phyloP scores from a whole-genome alignment of 2,888 invertebrate species.

The Sinotaia quadrata region DNA sequence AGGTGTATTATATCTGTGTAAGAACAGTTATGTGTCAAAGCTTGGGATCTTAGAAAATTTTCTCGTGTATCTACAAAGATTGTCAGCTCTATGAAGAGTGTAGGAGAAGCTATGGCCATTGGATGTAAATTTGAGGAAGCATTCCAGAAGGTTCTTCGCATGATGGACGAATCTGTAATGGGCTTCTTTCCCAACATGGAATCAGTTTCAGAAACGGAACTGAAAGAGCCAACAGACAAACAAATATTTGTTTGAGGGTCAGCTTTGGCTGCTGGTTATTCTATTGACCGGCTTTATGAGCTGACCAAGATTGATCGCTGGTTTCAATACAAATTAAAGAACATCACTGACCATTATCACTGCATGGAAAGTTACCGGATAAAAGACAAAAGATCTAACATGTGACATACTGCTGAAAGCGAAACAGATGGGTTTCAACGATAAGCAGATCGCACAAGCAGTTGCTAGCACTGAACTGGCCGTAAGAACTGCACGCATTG shows the following conservation, averaged over 20 bases:
- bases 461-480: conserved; percentile 84
- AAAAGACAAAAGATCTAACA: conserved; percentile 53
- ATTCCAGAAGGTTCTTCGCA: conserved; percentile 97
- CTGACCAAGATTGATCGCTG: conserved; percentile 97
- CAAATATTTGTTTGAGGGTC: conserved; percentile 97
- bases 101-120: conserved; percentile 99
- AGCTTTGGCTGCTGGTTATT: conserved; percentile 82
- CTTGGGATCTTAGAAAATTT: conserved; percentile 94
- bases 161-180: conserved; percentile 94
- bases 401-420: conserved; percentile 81
- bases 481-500: conserved; percentile 58
- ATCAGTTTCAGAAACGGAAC: conserved; percentile 84
- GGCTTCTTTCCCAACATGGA: conserved; percentile 92
- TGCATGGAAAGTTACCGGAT: conserved; percentile 77
- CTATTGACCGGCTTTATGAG: conserved; percentile 87
- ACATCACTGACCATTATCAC: conserved; percentile 85
- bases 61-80: conserved; percentile 91
- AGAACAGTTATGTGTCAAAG: no score
- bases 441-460: conserved; percentile 90
- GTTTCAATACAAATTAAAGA: conserved; percentile 95
- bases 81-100: conserved; percentile 98
- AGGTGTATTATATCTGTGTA: no score
- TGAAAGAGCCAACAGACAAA: conserved; percentile 95
- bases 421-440: conserved; percentile 96
- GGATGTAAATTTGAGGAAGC: conserved; percentile 99